phyloP scores from a whole-genome alignment of 1,140 invertebrate species.

The Habropoda laboriosa region DNA sequence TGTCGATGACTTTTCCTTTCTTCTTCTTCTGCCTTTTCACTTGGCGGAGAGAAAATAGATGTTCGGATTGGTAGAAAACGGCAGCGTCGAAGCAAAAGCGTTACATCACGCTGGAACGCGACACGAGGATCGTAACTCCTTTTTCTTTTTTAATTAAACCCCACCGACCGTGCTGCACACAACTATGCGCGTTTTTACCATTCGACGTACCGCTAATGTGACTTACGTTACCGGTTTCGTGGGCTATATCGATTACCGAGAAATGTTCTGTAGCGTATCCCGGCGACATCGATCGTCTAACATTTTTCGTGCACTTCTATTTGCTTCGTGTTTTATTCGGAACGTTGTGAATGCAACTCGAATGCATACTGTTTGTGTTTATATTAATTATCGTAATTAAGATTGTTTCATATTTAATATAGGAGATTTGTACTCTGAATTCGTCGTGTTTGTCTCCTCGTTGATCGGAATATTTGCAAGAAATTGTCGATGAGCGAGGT shows the following conservation, averaged over 20 bases:
- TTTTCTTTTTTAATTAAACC: background rate
- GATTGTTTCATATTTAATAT: too few species aligned
- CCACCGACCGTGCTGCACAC: background rate
- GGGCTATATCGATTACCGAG: background rate
- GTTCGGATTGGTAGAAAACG: background rate
- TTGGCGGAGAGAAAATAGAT: background rate
- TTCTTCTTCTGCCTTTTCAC: too few species aligned
- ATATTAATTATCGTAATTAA: too few species aligned
- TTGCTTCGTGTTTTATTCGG: too few species aligned
- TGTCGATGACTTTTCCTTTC: too few species aligned
- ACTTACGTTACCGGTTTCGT: constrained; percentile 11
- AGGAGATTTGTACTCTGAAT: too few species aligned
- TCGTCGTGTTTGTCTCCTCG: too few species aligned
- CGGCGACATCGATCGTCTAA: background rate
- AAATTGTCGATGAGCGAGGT: too few species aligned
- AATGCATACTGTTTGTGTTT: too few species aligned
- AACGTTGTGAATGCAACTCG: too few species aligned
- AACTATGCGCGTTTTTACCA: constrained; percentile 2
- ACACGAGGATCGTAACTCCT: background rate
- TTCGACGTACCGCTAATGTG: background rate
- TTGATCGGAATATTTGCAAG: too few species aligned
- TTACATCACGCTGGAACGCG: background rate
- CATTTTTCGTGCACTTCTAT: background rate
- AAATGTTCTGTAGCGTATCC: background rate
- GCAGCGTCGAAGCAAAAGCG: background rate